These are phyloP conservation scores for Axea sp. DNA, from an alignment of 2,888 invertebrate species.

Conservation along the genomic window DNA sequence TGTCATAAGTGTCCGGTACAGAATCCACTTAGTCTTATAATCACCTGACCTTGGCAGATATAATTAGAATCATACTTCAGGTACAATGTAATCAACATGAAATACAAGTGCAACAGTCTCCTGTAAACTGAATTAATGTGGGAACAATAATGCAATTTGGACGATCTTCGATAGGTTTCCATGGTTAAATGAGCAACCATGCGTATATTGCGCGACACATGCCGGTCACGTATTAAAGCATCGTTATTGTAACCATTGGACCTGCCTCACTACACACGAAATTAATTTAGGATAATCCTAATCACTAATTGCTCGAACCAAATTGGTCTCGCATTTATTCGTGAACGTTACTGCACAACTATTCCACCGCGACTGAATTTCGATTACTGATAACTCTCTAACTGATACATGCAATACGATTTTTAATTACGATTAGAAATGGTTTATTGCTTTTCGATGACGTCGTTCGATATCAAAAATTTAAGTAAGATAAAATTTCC, in stretches of 20 bases:
- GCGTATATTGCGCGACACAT: conserved; percentile 62
- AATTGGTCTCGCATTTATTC: conserved; percentile 56
- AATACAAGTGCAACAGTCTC: conserved; percentile 62
- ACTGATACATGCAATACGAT: conserved; percentile 32
- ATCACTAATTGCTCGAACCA: conserved; percentile 73
- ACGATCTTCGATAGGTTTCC: conserved; percentile 70
- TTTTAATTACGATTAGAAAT: conserved; percentile 52
- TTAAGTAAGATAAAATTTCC: neutral
- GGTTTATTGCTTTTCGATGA: conserved; percentile 25
- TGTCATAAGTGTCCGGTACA: conserved; percentile 59
- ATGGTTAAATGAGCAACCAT: conserved; percentile 56
- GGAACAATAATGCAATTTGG: conserved; percentile 65
- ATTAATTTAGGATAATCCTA: conserved; percentile 78
- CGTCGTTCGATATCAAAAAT: neutral
- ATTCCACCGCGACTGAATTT: conserved; percentile 32
- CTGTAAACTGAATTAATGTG: conserved; percentile 69
- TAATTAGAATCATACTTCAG: conserved; percentile 67
- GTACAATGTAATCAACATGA: conserved; percentile 38
- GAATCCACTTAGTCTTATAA: conserved; percentile 11
- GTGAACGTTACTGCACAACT: conserved; percentile 19
- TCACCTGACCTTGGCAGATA: conserved; percentile 66
- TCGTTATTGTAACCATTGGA: conserved; percentile 68
- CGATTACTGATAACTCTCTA: conserved; percentile 55
- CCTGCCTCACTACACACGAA: conserved; percentile 63
- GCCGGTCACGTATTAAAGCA: conserved; percentile 64